Evolutionary conservation across 2,113 vertebrate genomes (phyloP).

Genomic region (Aspiorhynchus laticeps): DNA sequence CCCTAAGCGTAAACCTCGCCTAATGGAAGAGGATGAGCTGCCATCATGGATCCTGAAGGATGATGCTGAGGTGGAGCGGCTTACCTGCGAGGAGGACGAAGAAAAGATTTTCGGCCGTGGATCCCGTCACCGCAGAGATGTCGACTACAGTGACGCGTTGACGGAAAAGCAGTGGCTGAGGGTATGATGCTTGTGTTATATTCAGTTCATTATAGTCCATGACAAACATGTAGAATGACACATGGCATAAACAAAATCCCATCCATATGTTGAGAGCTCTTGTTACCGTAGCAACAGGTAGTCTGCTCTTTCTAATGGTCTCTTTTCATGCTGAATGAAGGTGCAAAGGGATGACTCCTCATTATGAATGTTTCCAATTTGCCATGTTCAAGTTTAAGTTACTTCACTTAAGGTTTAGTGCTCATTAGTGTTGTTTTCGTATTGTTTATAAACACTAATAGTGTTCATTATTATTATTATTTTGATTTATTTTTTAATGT

Average conservation of each 20-base stretch:
- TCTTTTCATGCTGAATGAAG: neutral
- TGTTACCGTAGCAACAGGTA: slow-evolving; percentile 2
- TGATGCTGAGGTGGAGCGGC: slow-evolving; percentile 94
- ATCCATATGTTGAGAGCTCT: neutral
- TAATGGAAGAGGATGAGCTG: slow-evolving; percentile 97
- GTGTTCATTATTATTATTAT: neutral
- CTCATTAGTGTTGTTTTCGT: neutral
- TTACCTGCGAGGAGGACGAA: slow-evolving; percentile 95
- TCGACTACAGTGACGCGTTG: slow-evolving; percentile 96
- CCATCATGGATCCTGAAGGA: slow-evolving; percentile 99
- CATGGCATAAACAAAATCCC: neutral
- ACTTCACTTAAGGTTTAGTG: neutral
- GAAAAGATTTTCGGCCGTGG: slow-evolving; percentile 97
- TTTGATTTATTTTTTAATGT: neutral
- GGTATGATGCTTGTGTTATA: slow-evolving; percentile 69
- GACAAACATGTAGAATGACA: neutral
- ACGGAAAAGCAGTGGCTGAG: slow-evolving; percentile 97
- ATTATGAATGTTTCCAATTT: neutral
- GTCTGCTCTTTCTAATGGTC: neutral
- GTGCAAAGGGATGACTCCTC: neutral
- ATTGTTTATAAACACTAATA: neutral
- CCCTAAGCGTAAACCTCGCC: slow-evolving; percentile 90
- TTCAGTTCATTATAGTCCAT: neutral
- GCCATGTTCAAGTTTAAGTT: neutral
- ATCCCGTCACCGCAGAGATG: slow-evolving; percentile 91